Base-by-base conservation (phyloP, 1,140 invertebrate genomes). In the Lucilia cuprina region DNA sequence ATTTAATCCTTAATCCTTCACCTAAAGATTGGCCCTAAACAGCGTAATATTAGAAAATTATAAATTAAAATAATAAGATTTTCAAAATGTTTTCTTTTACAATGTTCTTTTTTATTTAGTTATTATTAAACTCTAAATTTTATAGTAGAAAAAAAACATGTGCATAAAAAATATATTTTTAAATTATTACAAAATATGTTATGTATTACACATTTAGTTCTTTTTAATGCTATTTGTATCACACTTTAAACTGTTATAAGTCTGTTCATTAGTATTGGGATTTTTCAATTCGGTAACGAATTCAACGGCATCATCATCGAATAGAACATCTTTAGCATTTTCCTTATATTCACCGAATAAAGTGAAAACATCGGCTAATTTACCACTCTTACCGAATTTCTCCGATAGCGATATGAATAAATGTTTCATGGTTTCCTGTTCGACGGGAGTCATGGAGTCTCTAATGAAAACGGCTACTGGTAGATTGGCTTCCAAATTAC, bases 401-500 rank as follows among this genome's bases (percentile, higher is more conserved):
- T 87, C 86, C n/a, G 90, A 89, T 41, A 91, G 85, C 21, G 87
- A 82, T 0, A 87, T 80, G 80, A 91, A 91, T 74, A 89, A 85
- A 82, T 91, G 90, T 84, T 88, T 90, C 12, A 91, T 84, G 14
- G 87, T 90, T 34, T 91, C 88, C 85, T 88, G 85, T 80, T 91
- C 88, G 14, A 89, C 86, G 8, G 83, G 9, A 7, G 85, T 87
- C 84, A 86, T 86, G 19, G 86, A 86, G n/a, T 86, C 82, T 0
- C 87, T 83, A 0, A 87, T 84, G 60, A 91, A 91, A 35, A 91
- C 84, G 49, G 89, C 88, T 0, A 55, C 85, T 0, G 90, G 89
- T 77, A 90, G 83, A 78, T 87, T 85, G 9, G 87, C 85, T n/a
- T 91, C 90, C 47, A 90, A 85, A 78, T 89, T 89, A 83, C 90